These are phyloP conservation scores for Wasmannia auropunctata DNA, from an alignment of 1,140 invertebrate species.

Conservation along the genomic window DNA sequence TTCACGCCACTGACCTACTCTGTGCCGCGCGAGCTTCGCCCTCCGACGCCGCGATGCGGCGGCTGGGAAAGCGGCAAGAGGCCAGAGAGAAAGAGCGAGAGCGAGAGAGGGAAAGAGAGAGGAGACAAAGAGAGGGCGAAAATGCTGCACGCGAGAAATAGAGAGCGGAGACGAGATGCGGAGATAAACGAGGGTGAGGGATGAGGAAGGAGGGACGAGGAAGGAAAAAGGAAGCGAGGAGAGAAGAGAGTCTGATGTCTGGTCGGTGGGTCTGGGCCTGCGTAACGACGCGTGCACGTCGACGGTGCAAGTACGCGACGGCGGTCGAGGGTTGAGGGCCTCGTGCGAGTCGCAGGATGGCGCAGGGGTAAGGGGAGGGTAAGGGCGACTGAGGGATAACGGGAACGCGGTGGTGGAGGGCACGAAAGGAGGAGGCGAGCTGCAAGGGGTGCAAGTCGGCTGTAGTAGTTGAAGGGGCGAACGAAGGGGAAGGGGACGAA, in stretches of 20 bases:
- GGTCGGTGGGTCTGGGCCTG: constrained; percentile 81
- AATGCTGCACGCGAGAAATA: neutral
- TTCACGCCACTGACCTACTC: constrained; percentile 78
- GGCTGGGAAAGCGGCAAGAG: constrained; percentile 46
- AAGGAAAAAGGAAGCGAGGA: neutral
- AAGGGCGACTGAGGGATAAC: constrained; percentile 38
- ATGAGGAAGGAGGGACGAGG: constrained; percentile 33
- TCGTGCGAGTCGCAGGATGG: constrained; percentile 63
- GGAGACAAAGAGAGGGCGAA: constrained; percentile 61
- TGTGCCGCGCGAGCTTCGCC: constrained; percentile 62
- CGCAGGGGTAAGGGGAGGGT: constrained; percentile 4
- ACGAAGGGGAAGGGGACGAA: constrained; percentile 57
- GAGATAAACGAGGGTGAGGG: constrained; percentile 57
- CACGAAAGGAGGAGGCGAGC: constrained; percentile 61
- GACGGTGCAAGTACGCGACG: constrained; percentile 79
- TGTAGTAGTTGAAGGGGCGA: constrained; percentile 66
- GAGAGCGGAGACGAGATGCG: constrained; percentile 7
- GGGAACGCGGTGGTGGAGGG: constrained; percentile 45
- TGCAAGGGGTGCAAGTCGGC: constrained; percentile 64
- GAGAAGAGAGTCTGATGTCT: constrained; percentile 72
- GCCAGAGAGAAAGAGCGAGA: constrained; percentile 61
- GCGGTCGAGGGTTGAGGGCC: constrained; percentile 72
- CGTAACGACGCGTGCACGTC: constrained; percentile 83
- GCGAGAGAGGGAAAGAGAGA: constrained; percentile 49
- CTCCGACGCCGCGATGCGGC: constrained; percentile 39